Percentiles rank a stretch among this genome's conserved stretches.
phyloP scores from a whole-genome alignment of 2,113 vertebrate genomes.

The Cryptomyrus ogoouensis region DNA sequence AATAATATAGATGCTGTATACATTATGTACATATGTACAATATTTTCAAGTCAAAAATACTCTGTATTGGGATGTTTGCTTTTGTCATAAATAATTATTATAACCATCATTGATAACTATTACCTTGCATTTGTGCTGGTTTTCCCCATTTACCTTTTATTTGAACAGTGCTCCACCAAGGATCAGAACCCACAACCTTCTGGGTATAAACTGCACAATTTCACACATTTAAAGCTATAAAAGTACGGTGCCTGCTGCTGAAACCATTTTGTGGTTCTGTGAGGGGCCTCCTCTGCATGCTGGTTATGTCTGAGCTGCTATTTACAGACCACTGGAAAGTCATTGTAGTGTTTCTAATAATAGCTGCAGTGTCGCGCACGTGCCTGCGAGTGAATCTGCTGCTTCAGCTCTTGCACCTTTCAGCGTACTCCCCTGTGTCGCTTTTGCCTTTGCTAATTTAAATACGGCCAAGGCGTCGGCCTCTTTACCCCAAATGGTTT shows the following conservation, averaged over 20 bases:
- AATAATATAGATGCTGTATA: not conserved
- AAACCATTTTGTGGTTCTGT: not conserved
- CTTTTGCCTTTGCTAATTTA: constrained; percentile 13
- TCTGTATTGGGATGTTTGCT: not conserved
- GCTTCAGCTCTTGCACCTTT: constrained; percentile 1
- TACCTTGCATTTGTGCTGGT: not conserved
- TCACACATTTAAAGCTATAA: not conserved
- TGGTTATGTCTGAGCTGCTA: not conserved
- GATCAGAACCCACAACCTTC: not conserved
- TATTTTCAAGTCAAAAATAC: not conserved
- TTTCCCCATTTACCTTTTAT: not conserved
- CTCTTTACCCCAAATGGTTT: constrained; percentile 23
- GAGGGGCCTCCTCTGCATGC: no score
- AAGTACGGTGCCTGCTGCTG: not conserved
- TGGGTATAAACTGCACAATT: not conserved
- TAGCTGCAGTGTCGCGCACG: not conserved
- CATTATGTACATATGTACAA: not conserved
- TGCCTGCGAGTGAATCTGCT: not conserved
- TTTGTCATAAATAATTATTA: not conserved
- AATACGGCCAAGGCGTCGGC: constrained; percentile 17
- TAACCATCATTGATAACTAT: not conserved
- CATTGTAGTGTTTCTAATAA: not conserved
- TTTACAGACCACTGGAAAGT: not conserved
- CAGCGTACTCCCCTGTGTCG: not conserved
- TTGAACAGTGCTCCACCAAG: not conserved